These are phyloP conservation scores for Ceratoteleas bidentatus DNA, from an alignment of 1,140 invertebrate genomes.

Conservation along the genomic window DNA sequence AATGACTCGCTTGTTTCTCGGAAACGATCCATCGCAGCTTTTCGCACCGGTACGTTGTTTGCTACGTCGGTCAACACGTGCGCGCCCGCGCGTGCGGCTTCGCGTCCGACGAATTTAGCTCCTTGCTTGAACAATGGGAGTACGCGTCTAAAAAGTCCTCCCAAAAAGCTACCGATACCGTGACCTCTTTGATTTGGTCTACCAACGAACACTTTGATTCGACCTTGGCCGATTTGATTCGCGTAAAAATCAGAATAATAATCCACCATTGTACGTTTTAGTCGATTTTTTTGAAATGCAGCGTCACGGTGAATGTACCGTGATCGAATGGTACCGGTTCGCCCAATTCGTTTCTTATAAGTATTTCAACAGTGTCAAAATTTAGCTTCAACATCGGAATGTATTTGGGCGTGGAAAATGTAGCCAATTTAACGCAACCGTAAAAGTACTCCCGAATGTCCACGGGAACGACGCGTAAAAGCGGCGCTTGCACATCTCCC, in stretches of 20 bases:
- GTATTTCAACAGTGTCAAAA: conserved; percentile 7
- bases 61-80: conserved; percentile 30
- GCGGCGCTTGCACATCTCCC: conserved; percentile 3
- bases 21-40: conserved; percentile 24
- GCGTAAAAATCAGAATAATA: too few species aligned
- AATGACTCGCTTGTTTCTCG: conserved; percentile 47
- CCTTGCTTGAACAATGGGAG: conserved; percentile 40
- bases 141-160: conserved; percentile 50
- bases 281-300: conserved; percentile 66
- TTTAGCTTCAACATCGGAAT: background rate
- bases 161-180: conserved; percentile 58
- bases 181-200: conserved; percentile 18
- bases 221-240: conserved; percentile 10
- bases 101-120: conserved; percentile 4
- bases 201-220: conserved; percentile 37
- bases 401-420: background rate
- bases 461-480: background rate
- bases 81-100: conserved; percentile 16
- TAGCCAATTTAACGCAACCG: conserved; percentile 8
- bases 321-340: conserved; percentile 52
- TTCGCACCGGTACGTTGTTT: conserved; percentile 21
- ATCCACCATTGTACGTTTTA: too few species aligned
- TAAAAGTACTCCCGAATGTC: conserved; percentile 5
- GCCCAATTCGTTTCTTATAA: conserved; percentile 54
- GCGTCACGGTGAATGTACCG: conserved; percentile 50